Evolutionary conservation across 1,140 invertebrate genomes (phyloP).

Genomic region (Nebria ingens): DNA sequence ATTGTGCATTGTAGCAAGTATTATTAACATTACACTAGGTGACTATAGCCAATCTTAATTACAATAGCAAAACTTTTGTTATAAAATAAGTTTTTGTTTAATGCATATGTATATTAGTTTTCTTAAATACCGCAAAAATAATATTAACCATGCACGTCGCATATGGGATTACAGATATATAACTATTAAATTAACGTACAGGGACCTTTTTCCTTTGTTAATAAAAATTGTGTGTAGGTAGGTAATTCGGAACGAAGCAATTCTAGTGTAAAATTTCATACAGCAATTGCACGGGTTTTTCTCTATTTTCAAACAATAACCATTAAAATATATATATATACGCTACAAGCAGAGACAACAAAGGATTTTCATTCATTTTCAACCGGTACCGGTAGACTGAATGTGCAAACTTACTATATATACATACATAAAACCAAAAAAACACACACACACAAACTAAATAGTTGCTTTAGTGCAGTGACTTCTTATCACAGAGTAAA

Average conservation of each 20-base stretch:
- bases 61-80: too few relatives aligned
- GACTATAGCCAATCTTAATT: too few relatives aligned
- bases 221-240: background rate
- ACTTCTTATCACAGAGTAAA: background rate
- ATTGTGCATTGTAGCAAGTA: too few relatives aligned
- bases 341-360: background rate
- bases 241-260: background rate
- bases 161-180: background rate
- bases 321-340: background rate
- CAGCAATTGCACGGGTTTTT: background rate
- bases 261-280: background rate
- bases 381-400: background rate
- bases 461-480: background rate
- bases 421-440: too few relatives aligned
- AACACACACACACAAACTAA: background rate
- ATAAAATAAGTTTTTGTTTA: too few relatives aligned
- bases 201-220: background rate
- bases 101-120: too few relatives aligned
- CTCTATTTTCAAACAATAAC: background rate
- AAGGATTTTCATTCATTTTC: background rate
- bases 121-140: too few relatives aligned
- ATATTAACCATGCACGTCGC: too few relatives aligned
- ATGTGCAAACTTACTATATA: background rate
- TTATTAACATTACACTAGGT: too few relatives aligned
- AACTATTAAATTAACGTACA: background rate